phyloP scores from a whole-genome alignment of 2,113 vertebrate genomes.

The Micronycteris hirsuta region DNA sequence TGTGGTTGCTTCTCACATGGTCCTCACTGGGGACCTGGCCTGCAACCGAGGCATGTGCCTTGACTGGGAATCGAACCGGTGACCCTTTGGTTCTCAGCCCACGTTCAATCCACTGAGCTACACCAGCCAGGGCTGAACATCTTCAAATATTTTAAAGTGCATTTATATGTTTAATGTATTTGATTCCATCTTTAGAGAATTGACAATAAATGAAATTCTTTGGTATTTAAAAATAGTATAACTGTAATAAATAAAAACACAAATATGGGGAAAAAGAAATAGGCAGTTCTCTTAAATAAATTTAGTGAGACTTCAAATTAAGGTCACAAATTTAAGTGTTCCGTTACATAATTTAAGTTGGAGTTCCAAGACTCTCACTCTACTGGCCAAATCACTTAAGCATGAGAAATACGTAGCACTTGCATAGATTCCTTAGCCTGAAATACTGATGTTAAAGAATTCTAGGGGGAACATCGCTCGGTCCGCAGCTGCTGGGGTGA shows the following conservation, averaged over 20 bases:
- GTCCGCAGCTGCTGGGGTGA: accelerated
- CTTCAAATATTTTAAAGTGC: slow-evolving; percentile 20
- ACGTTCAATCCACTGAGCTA: too few relatives aligned
- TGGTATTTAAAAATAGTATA: background rate
- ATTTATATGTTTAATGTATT: background rate
- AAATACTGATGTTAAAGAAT: background rate
- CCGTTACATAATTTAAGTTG: background rate
- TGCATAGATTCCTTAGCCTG: background rate
- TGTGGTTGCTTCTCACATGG: too few relatives aligned
- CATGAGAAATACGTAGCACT: background rate
- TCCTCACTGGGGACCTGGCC: too few relatives aligned
- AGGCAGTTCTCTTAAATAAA: background rate
- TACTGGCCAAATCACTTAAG: background rate
- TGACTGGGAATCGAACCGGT: too few relatives aligned
- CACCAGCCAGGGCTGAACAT: too few relatives aligned
- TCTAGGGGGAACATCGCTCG: too few relatives aligned
- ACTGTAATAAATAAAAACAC: background rate
- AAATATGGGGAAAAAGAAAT: background rate
- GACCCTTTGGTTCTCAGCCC: too few relatives aligned
- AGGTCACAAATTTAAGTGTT: background rate
- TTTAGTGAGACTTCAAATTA: background rate
- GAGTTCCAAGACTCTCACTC: background rate
- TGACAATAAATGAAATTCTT: background rate
- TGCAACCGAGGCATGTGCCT: too few relatives aligned
- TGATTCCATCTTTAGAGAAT: background rate